Base-by-base conservation (phyloP, 1,140 invertebrate species). In the Papilio aristodemus region DNA sequence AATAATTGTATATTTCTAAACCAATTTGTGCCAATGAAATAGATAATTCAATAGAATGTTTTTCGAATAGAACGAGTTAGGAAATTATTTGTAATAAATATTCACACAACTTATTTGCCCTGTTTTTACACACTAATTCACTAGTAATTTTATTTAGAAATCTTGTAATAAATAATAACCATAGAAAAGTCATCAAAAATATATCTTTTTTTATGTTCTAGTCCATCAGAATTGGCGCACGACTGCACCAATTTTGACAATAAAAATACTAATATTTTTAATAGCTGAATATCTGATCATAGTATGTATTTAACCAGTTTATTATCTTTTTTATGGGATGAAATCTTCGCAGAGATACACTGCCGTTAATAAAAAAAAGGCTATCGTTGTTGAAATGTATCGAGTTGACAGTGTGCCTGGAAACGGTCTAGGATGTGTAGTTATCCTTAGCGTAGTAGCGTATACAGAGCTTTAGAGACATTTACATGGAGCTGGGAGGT, bases 351-450 rank as follows among this genome's bases (percentile, higher is more conserved):
- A 25, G 11, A 67, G 58, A 62, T 46, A 43, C 76, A 77, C 75
- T 77, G 75, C 73, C 75, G 78, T 19, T 71, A 39, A 25, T 62
- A 17, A 13, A n/a, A 38, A 36, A 37, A 68, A 57, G 22, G 25
- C 63, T 46, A 67, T 71, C 68, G 25, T 67, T 36, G 71, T 50
- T 68, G 27, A 32, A 71, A 58, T 78, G 69, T 69, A 71, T 79
- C 79, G 76, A 81, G 87, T 86, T 87, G 84, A 83, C 85, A 84
- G 76, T 84, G 77, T 79, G 82, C 76, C 73, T 79, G 75, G 76
- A 67, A 41, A 58, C 57, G 69, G 71, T 64, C 69, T 79, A 78
- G 79, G 74, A 76, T 80, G 79, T 79, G 69, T 84, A 86, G 79
- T 81, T 77, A 80, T 72, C 82, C 69, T 80, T 87, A 86, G 81